phyloP scores from a whole-genome alignment of 2,113 vertebrate genomes.

The Colossoma macropomum region DNA sequence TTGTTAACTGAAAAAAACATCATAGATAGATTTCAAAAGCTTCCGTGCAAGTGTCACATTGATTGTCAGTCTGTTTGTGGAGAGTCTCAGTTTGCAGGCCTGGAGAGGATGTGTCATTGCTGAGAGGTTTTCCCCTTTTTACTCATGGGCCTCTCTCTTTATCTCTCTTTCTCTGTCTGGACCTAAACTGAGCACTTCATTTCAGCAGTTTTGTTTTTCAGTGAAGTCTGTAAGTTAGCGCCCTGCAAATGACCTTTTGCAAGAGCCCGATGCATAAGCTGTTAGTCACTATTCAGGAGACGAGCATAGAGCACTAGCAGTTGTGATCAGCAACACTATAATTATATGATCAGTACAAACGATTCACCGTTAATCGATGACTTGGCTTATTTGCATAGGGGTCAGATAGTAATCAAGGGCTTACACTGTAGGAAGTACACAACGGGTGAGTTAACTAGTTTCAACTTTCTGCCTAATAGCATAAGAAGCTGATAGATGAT shows the following conservation, averaged over 20 bases:
- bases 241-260: constrained; percentile 15
- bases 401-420: background rate
- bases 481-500: background rate
- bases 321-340: background rate
- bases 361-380: background rate
- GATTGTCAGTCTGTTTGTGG: constrained; percentile 61
- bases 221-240: constrained; percentile 29
- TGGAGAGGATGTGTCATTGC: constrained; percentile 63
- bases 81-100: constrained; percentile 48
- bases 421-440: background rate
- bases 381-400: background rate
- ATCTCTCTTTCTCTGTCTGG: constrained; percentile 34
- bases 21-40: constrained; percentile 43
- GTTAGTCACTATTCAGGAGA: constrained; percentile 3
- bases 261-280: background rate
- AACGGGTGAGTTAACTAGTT: constrained; percentile 21
- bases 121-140: constrained; percentile 64
- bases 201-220: constrained; percentile 39
- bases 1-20: constrained; percentile 40
- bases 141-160: constrained; percentile 51
- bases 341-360: no score
- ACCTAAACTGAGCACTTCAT: constrained; percentile 33
- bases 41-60: constrained; percentile 45
- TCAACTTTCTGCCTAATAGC: background rate
- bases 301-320: background rate